Percentiles rank a stretch among this genome's conserved stretches.
phyloP scores from a whole-genome alignment of 2,797 vertebrate genomes.

The Paedocypris micromegethes region DNA sequence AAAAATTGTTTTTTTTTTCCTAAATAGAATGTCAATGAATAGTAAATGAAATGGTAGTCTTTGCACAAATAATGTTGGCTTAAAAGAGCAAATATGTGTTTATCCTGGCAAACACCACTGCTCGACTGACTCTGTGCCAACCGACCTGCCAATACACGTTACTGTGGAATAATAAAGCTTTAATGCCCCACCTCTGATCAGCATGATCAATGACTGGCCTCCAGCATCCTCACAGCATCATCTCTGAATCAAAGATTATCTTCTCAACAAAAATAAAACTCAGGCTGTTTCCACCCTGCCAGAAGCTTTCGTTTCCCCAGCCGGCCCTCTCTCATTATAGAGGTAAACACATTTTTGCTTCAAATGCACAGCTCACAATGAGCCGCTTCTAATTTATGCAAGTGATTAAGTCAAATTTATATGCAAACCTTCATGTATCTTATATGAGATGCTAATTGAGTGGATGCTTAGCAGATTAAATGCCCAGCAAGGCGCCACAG shows the following conservation, averaged over 20 bases:
- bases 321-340: conserved; percentile 14
- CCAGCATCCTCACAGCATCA: conserved; percentile 40
- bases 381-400: conserved; percentile 38
- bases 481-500: conserved; percentile 35
- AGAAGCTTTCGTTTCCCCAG: conserved; percentile 10
- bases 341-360: conserved; percentile 13
- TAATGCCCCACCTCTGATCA: conserved; percentile 41
- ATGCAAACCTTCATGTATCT: conserved; percentile 38
- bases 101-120: neutral
- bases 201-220: conserved; percentile 44
- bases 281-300: conserved; percentile 15
- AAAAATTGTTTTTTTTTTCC: no score
- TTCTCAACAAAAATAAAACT: conserved; percentile 28
- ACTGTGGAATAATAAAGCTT: conserved; percentile 26
- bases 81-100: no score
- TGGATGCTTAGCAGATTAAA: conserved; percentile 44
- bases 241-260: conserved; percentile 41
- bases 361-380: conserved; percentile 32
- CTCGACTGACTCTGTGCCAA: conserved; percentile 14
- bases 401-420: conserved; percentile 41
- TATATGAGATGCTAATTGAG: conserved; percentile 46
- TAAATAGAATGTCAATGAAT: no score
- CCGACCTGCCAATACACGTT: conserved; percentile 32
- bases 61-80: neutral
- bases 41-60: no score